These are phyloP conservation scores for Gadopsis marmoratus DNA, from an alignment of 2,797 vertebrate species.

Conservation along the genomic window DNA sequence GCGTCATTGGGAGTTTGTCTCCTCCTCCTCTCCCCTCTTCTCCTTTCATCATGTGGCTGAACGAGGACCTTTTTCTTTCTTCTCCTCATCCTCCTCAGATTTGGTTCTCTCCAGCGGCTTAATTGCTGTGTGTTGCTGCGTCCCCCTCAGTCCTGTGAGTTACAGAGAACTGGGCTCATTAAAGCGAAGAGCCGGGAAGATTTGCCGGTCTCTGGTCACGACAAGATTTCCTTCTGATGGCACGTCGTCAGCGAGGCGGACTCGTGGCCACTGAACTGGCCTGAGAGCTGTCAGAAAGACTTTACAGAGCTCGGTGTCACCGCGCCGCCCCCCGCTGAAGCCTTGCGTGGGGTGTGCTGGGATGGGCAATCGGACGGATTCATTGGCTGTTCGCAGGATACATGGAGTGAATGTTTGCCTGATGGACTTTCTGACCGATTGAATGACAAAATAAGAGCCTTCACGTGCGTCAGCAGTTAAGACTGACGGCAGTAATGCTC, in stretches of 20 bases:
- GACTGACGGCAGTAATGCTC: not conserved
- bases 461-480: not conserved
- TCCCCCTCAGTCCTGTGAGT: constrained; percentile 62
- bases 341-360: not conserved
- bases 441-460: not conserved
- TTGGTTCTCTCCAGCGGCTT: constrained; percentile 63
- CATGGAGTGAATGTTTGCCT: not conserved
- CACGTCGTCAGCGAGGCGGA: constrained; percentile 12
- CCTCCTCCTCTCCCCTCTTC: constrained; percentile 34
- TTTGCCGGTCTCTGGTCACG: constrained; percentile 37
- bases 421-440: not conserved
- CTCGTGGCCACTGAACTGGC: constrained; percentile 42
- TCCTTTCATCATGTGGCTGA: constrained; percentile 62
- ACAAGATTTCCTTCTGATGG: constrained; percentile 40
- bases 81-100: constrained; percentile 50
- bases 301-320: constrained; percentile 14
- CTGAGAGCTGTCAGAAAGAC: constrained; percentile 50
- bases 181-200: constrained; percentile 57
- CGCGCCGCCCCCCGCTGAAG: not conserved
- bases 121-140: constrained; percentile 63
- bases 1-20: constrained; percentile 47
- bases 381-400: not conserved
- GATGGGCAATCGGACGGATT: not conserved
- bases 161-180: constrained; percentile 66
- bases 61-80: constrained; percentile 27